Percentiles rank a stretch among this genome's conserved stretches.
These are phyloP conservation scores for Musca domestica DNA, from an alignment of 1,140 invertebrate genomes.

Conservation along the genomic window DNA sequence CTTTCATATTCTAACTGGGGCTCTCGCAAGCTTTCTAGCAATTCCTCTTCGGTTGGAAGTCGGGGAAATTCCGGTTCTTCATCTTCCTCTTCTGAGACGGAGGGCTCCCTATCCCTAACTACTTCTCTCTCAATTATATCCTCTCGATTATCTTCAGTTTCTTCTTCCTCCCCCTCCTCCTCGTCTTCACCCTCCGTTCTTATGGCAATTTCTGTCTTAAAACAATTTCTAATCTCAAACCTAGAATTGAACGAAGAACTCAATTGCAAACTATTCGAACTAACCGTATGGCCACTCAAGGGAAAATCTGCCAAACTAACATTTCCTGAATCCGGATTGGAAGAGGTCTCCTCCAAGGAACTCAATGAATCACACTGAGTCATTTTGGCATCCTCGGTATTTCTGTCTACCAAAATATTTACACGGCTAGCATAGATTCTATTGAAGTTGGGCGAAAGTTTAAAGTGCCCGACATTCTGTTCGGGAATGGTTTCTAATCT, in stretches of 20 bases:
- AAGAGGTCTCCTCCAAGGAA: conserved; percentile 47
- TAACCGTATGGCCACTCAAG: background rate
- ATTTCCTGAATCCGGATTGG: conserved; percentile 50
- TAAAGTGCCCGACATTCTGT: conserved; percentile 18
- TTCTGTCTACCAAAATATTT: conserved; percentile 39
- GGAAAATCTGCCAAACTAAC: conserved; percentile 49
- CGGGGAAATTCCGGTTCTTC: conserved; percentile 37
- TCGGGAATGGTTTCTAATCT: conserved; percentile 51
- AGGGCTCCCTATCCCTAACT: background rate
- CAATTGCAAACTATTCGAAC: conserved; percentile 40
- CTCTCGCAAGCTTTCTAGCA: conserved; percentile 35
- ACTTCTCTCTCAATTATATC: background rate
- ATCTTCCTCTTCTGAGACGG: background rate
- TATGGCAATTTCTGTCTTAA: conserved; percentile 40
- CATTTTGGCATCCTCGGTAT: background rate
- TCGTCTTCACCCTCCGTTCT: conserved; percentile 24
- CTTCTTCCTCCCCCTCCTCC: conserved; percentile 20
- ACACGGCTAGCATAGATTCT: conserved; percentile 47
- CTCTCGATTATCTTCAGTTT: conserved; percentile 26
- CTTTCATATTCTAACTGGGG: background rate
- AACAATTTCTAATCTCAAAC: conserved; percentile 42
- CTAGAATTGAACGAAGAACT: conserved; percentile 40
- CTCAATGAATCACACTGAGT: conserved; percentile 45
- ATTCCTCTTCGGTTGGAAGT: conserved; percentile 41
- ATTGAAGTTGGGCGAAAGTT: conserved; percentile 49